Evolutionary conservation across 2,113 vertebrate species (phyloP), one percentile per base, ranked within the genome.

Genomic region (Podocnemis expansa): DNA sequence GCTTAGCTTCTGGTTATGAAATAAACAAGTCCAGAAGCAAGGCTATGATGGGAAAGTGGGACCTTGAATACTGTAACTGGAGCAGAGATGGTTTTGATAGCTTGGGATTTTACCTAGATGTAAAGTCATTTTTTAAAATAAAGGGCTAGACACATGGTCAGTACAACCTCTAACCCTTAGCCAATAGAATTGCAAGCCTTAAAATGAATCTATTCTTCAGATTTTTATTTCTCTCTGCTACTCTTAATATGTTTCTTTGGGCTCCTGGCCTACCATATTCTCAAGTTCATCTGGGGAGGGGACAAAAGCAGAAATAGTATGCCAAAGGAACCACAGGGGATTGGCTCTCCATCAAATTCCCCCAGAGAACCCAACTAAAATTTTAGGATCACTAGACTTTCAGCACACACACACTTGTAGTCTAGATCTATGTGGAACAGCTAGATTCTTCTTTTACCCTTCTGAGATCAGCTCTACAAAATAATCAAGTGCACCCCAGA

Each of bases 101-200:
- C 22, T 89, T 83, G 80, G n/a, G 47, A 91, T 85, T 27, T 91
- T 86, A 96, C 91, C 82, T 14, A 91, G 80, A 7, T 2, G 80
- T 5, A 19, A 83, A 81, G 90, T 60, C 21, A 27, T 4, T 29
- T 10, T 29, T 4, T 0, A 2, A 31, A 81, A 51, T 34, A 27
- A 4, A n/a, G n/a, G 10, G 34, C 13, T 78, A 87, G 31, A 27
- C 38, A 5, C 3, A 80, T 25, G 83, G 29, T 45, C 58, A 19
- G 11, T 3, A 11, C 21, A 45, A 16, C 29, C 21, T 90, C 52
- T 13, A 80, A 0, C 16, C 9, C 10, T 12, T 3, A 82, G 22
- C 10, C 80, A 31, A 10, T 34, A 78, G 27, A 95, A 45, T 11
- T 38, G 47, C 5, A 10, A 10, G 25, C 60, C 16, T 75, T 14